Conservation (phyloP, 2,888 invertebrate species). For the Mimumesa dahlbomi region DNA sequence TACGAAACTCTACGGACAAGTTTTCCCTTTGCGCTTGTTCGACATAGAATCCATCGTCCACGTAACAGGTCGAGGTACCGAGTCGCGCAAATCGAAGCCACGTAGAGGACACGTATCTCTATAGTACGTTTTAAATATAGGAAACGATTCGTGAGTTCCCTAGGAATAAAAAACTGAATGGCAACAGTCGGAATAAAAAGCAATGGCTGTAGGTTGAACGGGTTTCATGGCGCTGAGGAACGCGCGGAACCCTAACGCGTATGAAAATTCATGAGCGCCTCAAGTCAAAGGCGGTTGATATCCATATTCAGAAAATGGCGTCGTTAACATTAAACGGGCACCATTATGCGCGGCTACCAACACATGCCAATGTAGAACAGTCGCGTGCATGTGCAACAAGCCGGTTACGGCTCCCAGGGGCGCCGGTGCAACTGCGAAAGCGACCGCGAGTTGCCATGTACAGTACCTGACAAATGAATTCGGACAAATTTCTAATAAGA, state of each 20-base stretch:
- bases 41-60: too few species aligned
- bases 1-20: too few species aligned
- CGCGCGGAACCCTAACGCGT: slow-evolving; percentile 53
- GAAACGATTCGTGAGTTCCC: too few species aligned
- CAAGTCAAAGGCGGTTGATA: slow-evolving; percentile 74
- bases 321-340: slow-evolving; percentile 79
- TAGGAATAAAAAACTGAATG: not conserved
- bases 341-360: slow-evolving; percentile 71
- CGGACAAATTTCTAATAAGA: too few species aligned
- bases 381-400: slow-evolving; percentile 56
- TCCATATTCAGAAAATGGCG: slow-evolving; percentile 78
- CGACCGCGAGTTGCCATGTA: not conserved
- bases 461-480: too few species aligned
- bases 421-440: slow-evolving; percentile 15
- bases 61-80: too few species aligned
- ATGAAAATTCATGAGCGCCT: slow-evolving; percentile 78
- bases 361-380: slow-evolving; percentile 22
- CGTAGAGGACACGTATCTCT: too few species aligned
- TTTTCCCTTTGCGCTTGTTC: too few species aligned
- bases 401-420: slow-evolving; percentile 53
- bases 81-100: too few species aligned
- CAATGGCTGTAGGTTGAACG: slow-evolving; percentile 48
- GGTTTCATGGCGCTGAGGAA: slow-evolving; percentile 44
- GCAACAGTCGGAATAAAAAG: slow-evolving; percentile 34
- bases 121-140: too few species aligned